Percentiles rank a stretch among this genome's conserved stretches.
phyloP scores from a whole-genome alignment of 2,797 vertebrate species.

The Periophthalmus magnuspinnatus region DNA sequence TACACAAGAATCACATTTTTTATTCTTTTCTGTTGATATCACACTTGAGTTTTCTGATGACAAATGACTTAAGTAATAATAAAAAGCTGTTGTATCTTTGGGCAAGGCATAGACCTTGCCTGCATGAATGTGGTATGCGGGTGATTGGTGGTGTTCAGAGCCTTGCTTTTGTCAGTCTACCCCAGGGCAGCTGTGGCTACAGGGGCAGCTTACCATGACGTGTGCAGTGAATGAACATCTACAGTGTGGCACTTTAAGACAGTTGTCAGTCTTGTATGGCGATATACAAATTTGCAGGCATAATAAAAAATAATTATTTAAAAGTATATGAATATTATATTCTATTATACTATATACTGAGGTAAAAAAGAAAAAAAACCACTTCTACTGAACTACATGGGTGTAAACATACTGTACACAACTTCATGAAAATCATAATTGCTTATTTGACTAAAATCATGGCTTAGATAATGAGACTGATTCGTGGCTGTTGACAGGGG shows the following conservation, averaged over 20 bases:
- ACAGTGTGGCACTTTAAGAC: too few relatives aligned
- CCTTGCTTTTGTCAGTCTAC: background rate
- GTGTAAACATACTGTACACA: background rate
- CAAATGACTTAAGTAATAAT: background rate
- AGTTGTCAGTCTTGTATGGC: too few relatives aligned
- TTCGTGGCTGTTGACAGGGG: constrained; percentile 7
- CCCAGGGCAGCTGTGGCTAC: background rate
- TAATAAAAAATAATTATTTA: background rate
- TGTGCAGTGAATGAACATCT: too few relatives aligned
- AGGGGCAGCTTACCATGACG: too few relatives aligned
- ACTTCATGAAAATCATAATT: background rate
- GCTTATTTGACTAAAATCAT: background rate
- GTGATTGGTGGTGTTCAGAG: background rate
- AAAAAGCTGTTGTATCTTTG: background rate
- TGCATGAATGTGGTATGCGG: background rate
- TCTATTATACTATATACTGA: background rate
- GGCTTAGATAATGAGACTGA: background rate
- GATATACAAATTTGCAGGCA: background rate
- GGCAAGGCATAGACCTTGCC: background rate
- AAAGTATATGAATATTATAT: background rate
- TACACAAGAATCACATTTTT: background rate
- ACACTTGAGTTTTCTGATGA: background rate
- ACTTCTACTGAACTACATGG: background rate
- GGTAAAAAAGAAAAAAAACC: background rate
- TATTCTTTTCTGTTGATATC: background rate